phyloP scores from a whole-genome alignment of 2,113 vertebrate genomes.

The Uria lomvia region DNA sequence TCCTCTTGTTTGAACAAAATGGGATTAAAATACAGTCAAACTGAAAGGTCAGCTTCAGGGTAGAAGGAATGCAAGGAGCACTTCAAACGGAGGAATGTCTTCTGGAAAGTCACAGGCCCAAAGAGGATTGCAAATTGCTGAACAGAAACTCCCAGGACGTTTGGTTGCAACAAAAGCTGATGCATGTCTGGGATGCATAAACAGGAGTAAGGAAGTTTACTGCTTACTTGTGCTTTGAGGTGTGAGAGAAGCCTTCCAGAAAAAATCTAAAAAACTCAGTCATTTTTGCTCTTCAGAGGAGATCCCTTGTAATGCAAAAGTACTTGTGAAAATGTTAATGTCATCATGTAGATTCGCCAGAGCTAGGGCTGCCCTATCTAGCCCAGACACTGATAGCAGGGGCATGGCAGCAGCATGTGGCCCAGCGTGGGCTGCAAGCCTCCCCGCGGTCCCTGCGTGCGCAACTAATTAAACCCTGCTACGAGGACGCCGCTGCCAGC shows the following conservation, averaged over 20 bases:
- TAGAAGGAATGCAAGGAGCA: constrained; percentile 30
- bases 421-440: not conserved
- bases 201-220: constrained; percentile 30
- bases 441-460: not conserved
- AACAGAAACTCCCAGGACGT: constrained; percentile 14
- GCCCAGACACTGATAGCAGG: not conserved
- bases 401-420: not conserved
- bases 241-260: constrained; percentile 13
- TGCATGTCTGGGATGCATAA: constrained; percentile 1
- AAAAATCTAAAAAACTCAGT: not conserved
- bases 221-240: constrained; percentile 15
- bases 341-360: constrained; percentile 21
- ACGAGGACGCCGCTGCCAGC: rapidly evolving
- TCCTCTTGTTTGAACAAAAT: not conserved
- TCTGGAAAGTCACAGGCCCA: constrained; percentile 22
- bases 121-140: not conserved
- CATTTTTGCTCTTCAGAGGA: not conserved
- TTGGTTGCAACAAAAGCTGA: not conserved
- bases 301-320: constrained; percentile 28
- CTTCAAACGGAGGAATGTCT: constrained; percentile 49
- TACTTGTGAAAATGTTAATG: constrained; percentile 17
- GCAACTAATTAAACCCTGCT: not conserved
- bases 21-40: constrained; percentile 37
- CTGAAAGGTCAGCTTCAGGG: not conserved
- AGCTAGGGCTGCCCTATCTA: not conserved